A percentile compares a stretch with the other conserved stretches of the same genome.
Conservation (phyloP, 2,113 vertebrate species). For the Psammodynastes pulverulentus region DNA sequence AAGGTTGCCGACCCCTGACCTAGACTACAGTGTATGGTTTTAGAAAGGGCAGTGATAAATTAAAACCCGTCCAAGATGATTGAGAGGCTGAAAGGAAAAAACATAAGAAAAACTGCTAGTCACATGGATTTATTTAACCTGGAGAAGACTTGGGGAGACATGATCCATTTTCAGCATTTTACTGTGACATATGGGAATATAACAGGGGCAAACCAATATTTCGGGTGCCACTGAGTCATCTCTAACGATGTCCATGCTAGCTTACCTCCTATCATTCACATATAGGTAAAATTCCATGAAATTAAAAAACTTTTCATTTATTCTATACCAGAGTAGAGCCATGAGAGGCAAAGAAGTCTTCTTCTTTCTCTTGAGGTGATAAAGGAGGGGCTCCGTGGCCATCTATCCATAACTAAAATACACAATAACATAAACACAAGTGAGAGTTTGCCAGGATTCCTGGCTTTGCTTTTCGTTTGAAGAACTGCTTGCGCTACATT, state of each 20-base stretch:
- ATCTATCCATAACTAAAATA: conserved; percentile 87
- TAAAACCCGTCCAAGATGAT: neutral
- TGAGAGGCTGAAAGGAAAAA: neutral
- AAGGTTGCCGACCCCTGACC: no score
- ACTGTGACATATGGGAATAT: neutral
- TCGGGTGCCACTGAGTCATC: neutral
- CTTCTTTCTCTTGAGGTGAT: conserved; percentile 80
- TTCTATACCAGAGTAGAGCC: conserved; percentile 63
- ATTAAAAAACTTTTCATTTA: neutral
- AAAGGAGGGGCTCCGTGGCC: conserved; percentile 67
- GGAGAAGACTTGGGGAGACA: neutral
- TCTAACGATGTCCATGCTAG: neutral
- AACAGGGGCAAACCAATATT: neutral
- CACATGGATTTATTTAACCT: neutral
- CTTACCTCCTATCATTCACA: neutral
- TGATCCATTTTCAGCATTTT: neutral
- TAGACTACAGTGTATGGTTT: neutral
- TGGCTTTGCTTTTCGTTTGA: neutral
- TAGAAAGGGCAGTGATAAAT: neutral
- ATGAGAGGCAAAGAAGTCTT: conserved; percentile 90
- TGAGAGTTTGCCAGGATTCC: neutral
- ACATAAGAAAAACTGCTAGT: neutral
- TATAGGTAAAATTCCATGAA: neutral
- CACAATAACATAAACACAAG: neutral
- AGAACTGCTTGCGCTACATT: neutral